A percentile compares a stretch with the other conserved stretches of the same genome.
Conservation (phyloP, 2,113 vertebrate genomes). For the Micronycteris hirsuta region DNA sequence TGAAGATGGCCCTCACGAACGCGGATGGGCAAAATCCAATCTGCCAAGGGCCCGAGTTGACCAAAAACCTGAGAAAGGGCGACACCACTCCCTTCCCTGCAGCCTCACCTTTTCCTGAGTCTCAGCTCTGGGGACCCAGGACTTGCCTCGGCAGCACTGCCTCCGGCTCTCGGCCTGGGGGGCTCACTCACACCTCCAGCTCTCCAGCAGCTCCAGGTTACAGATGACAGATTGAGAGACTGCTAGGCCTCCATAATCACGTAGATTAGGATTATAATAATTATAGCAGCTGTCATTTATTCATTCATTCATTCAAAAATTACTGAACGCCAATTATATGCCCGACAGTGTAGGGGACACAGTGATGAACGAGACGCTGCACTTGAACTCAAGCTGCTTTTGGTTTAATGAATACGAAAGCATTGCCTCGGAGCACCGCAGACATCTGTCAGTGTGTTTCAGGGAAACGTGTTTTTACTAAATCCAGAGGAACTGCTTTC, state of each 20-base stretch:
- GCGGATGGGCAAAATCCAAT: neutral
- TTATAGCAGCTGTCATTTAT: neutral
- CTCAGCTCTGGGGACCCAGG: neutral
- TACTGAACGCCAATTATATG: no score
- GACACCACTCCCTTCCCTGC: neutral
- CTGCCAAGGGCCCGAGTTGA: neutral
- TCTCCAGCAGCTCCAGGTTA: neutral
- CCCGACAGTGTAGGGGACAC: neutral
- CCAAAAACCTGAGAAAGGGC: neutral
- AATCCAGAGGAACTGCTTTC: neutral
- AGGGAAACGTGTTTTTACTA: neutral
- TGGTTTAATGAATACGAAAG: neutral
- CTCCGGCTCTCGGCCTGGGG: neutral
- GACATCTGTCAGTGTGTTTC: neutral
- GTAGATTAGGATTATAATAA: neutral
- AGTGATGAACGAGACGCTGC: neutral
- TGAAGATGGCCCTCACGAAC: neutral
- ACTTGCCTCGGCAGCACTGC: fast-evolving
- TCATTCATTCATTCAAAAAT: neutral
- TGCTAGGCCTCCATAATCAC: neutral
- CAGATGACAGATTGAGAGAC: neutral
- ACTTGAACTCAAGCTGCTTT: neutral
- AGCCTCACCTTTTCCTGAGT: neutral
- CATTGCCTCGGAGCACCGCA: neutral
- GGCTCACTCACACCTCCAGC: neutral